These are phyloP conservation scores for Nothobranchius furzeri DNA, from an alignment of 2,113 vertebrate genomes.

Conservation along the genomic window DNA sequence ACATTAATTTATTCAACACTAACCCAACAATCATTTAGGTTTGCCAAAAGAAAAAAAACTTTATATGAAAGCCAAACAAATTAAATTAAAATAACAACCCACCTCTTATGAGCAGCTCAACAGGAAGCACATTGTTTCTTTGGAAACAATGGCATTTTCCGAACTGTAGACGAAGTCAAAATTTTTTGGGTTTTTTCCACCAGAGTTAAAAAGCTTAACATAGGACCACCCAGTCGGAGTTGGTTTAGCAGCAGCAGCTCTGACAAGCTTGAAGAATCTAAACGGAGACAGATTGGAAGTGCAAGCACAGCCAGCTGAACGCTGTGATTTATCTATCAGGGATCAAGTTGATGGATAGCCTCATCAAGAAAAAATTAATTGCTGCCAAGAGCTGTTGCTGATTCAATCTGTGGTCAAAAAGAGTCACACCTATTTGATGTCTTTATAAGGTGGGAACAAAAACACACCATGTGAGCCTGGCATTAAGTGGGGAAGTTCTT, in stretches of 20 bases:
- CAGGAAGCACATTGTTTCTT: conserved; percentile 46
- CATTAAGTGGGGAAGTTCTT: background rate
- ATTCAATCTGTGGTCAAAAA: conserved; percentile 38
- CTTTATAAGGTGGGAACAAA: conserved; percentile 9
- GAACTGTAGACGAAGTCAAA: conserved; percentile 14
- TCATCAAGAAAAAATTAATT: conserved; percentile 60
- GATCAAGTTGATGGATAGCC: conserved; percentile 59
- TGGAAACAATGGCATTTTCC: conserved; percentile 53
- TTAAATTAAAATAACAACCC: conserved; percentile 13
- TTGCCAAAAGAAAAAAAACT: background rate
- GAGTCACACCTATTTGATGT: conserved; percentile 32
- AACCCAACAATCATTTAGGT: background rate
- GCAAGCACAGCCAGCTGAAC: conserved; percentile 9
- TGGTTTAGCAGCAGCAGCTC: conserved; percentile 44
- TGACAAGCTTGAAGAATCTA: conserved; percentile 21
- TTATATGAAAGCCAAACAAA: conserved; percentile 7
- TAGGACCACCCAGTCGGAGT: conserved; percentile 43
- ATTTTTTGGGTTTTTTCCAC: conserved; percentile 14
- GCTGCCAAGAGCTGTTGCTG: conserved; percentile 32
- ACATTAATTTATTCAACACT: conserved; percentile 4
- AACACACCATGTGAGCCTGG: background rate
- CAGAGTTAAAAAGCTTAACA: conserved; percentile 36
- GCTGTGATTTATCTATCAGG: conserved; percentile 49
- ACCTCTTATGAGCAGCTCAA: conserved; percentile 7
- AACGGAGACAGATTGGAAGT: conserved; percentile 23